A percentile compares a stretch with the other conserved stretches of the same genome.
Evolutionary conservation across 2,888 invertebrate species (phyloP).

Genomic region (Calameuta filiformis): DNA sequence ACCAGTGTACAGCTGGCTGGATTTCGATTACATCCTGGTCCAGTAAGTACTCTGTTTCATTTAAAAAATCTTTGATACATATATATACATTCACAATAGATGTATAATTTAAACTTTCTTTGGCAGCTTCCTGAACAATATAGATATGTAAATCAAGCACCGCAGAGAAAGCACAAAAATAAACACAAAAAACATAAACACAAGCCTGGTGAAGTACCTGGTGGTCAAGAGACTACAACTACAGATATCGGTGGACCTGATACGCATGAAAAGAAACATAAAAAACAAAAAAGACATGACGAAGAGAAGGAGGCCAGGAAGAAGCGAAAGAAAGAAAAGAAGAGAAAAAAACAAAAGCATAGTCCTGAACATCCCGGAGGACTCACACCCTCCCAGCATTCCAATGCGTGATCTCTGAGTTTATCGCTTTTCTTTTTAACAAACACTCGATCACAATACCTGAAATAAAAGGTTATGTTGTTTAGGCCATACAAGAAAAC

Average conservation of each 20-base stretch:
- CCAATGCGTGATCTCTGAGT: constrained; percentile 67
- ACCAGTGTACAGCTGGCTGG: constrained; percentile 91
- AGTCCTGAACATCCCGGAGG: constrained; percentile 87
- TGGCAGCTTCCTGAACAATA: constrained; percentile 91
- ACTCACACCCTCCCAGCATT: constrained; percentile 73
- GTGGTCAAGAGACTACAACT: constrained; percentile 78
- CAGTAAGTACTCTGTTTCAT: constrained; percentile 68
- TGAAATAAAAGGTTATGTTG: background rate
- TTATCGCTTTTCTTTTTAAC: constrained; percentile 16
- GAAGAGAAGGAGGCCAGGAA: constrained; percentile 90
- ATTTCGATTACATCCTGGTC: constrained; percentile 94
- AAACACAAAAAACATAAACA: constrained; percentile 96
- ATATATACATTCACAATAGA: constrained; percentile 2
- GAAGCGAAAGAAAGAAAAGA: constrained; percentile 95
- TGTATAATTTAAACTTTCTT: constrained; percentile 27
- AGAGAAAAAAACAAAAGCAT: constrained; percentile 93
- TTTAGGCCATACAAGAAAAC: background rate
- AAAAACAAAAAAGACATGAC: constrained; percentile 92
- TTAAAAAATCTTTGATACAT: background rate
- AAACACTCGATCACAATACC: background rate
- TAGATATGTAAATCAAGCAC: constrained; percentile 90
- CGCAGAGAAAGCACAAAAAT: constrained; percentile 93
- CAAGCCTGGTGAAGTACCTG: constrained; percentile 84
- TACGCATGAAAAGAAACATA: constrained; percentile 94
- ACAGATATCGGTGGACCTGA: constrained; percentile 76